Conservation (phyloP, 2,888 invertebrate species). For the Geotrupes spiniger region DNA sequence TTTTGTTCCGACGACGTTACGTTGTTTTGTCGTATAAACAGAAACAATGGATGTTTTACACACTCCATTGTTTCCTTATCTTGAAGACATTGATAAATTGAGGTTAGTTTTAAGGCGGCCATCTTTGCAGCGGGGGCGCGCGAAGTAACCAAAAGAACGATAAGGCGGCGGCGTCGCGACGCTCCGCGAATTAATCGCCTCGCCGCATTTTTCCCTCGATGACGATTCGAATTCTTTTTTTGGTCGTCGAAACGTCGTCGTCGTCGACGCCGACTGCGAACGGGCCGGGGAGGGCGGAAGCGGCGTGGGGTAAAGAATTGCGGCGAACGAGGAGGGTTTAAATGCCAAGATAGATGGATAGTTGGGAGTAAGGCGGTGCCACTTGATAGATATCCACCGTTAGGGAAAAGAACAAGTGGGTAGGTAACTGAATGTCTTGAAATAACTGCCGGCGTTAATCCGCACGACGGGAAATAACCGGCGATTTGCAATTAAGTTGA, state of each 20-base stretch:
- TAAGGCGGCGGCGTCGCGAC: not conserved
- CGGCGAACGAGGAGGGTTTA: no score
- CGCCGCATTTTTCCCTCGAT: no score
- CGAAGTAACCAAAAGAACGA: conserved; percentile 1
- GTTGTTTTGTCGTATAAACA: conserved; percentile 48
- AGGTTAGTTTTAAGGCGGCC: conserved; percentile 52
- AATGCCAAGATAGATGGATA: conserved; percentile 10
- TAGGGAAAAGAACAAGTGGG: conserved; percentile 39
- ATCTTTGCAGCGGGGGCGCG: conserved; percentile 41
- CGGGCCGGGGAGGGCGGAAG: no score
- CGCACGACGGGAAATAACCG: not conserved
- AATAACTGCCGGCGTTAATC: conserved; percentile 21
- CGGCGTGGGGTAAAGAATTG: no score
- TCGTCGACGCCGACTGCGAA: no score
- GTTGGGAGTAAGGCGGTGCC: conserved; percentile 31
- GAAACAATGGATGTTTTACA: conserved; percentile 53
- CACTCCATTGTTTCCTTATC: conserved; percentile 53
- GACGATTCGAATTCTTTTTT: no score
- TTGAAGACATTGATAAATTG: conserved; percentile 54
- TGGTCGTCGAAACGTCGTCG: no score
- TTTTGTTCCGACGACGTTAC: conserved; percentile 46
- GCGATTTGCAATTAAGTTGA: no score
- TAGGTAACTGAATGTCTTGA: conserved; percentile 30
- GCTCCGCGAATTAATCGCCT: not conserved
- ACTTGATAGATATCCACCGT: conserved; percentile 45